Percentiles rank a stretch among this genome's conserved stretches.
phyloP scores from a whole-genome alignment of 2,888 invertebrate species.

The Beris chalybata region DNA sequence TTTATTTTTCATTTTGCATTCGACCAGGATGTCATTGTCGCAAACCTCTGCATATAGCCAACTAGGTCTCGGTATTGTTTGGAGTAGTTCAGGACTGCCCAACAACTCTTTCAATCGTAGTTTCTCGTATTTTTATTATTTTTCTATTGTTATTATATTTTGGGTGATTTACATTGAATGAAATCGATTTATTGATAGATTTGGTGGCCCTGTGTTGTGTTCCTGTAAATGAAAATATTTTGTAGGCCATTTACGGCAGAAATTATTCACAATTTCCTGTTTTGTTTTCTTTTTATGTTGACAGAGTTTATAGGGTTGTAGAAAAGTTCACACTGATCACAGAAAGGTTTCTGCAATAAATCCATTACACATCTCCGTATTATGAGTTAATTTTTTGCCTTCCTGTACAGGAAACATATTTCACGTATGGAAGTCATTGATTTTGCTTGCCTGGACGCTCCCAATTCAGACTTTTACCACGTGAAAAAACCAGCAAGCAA shows the following conservation, averaged over 20 bases:
- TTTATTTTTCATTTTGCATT: conserved; percentile 22
- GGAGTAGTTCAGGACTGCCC: conserved; percentile 7
- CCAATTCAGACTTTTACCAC: conserved; percentile 8
- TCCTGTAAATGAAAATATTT: too few relatives aligned
- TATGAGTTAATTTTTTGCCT: too few relatives aligned
- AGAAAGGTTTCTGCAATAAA: too few relatives aligned
- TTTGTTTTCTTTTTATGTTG: too few relatives aligned
- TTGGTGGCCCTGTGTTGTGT: too few relatives aligned
- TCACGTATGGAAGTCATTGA: conserved; percentile 31
- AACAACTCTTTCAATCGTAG: conserved; percentile 10
- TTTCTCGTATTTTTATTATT: conserved; percentile 11
- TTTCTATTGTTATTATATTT: conserved; percentile 8
- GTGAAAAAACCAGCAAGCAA: conserved; percentile 4
- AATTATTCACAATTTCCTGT: too few relatives aligned
- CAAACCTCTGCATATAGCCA: not conserved
- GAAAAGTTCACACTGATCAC: too few relatives aligned
- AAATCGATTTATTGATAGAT: not conserved
- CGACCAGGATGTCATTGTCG: conserved; percentile 16
- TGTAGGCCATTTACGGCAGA: too few relatives aligned
- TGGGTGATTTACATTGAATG: conserved; percentile 10
- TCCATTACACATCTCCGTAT: too few relatives aligned
- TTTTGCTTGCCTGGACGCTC: conserved; percentile 19
- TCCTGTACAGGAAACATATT: not conserved
- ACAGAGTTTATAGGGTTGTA: too few relatives aligned
- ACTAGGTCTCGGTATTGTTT: conserved; percentile 8